These are phyloP conservation scores for Epirrita christyi DNA, from an alignment of 2,888 invertebrate genomes.

Conservation along the genomic window DNA sequence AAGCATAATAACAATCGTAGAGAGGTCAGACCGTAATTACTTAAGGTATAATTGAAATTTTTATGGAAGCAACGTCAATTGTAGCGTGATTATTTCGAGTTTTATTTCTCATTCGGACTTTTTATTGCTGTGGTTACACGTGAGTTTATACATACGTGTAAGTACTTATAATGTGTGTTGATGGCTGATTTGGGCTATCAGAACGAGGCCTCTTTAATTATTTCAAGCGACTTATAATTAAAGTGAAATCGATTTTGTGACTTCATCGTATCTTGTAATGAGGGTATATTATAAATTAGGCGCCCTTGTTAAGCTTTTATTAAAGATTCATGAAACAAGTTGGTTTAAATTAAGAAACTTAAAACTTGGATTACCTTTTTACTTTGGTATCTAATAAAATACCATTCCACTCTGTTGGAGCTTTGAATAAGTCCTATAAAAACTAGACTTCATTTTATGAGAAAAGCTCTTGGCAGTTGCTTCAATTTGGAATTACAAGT, in stretches of 20 bases:
- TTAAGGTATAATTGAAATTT: conserved; percentile 40
- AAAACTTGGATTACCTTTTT: conserved; percentile 26
- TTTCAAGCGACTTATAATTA: conserved; percentile 5
- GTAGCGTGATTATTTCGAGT: conserved; percentile 39
- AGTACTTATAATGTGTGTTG: not conserved
- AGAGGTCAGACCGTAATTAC: conserved; percentile 43
- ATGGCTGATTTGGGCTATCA: conserved; percentile 3
- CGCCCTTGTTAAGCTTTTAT: conserved; percentile 23
- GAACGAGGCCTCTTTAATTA: not conserved
- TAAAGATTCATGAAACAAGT: conserved; percentile 29
- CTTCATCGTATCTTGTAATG: conserved; percentile 12
- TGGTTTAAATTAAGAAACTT: conserved; percentile 28
- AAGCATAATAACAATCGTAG: conserved; percentile 37
- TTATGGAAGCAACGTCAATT: conserved; percentile 40
- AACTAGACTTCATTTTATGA: not conserved
- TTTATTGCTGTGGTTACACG: conserved; percentile 28
- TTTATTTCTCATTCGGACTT: conserved; percentile 26
- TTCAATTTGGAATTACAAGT: not conserved
- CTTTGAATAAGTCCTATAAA: not conserved
- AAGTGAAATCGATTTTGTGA: conserved; percentile 16
- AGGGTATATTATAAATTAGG: conserved; percentile 23
- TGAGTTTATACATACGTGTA: conserved; percentile 4
- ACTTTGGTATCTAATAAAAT: conserved; percentile 14
- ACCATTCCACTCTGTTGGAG: conserved; percentile 8
- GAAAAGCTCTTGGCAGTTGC: not conserved